These are phyloP conservation scores for Fopius arisanus DNA, from an alignment of 1,140 invertebrate species.

Conservation along the genomic window DNA sequence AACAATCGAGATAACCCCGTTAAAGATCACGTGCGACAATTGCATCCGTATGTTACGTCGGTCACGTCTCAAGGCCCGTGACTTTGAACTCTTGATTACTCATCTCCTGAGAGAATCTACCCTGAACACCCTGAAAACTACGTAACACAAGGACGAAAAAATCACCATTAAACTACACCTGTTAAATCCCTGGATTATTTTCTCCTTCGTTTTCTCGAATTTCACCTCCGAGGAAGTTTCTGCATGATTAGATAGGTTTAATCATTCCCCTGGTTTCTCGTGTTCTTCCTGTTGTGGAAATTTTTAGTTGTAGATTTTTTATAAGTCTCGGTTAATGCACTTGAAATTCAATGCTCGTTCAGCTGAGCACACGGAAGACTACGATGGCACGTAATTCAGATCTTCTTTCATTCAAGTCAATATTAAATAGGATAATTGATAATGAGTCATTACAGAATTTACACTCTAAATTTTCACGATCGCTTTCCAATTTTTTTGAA, in stretches of 20 bases:
- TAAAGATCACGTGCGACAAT: neutral
- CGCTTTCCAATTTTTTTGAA: too few relatives aligned
- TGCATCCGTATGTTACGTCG: slow-evolving; percentile 5
- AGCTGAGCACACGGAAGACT: neutral
- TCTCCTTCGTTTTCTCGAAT: neutral
- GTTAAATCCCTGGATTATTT: too few relatives aligned
- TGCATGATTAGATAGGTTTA: neutral
- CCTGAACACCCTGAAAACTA: slow-evolving; percentile 15
- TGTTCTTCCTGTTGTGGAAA: neutral
- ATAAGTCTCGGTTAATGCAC: slow-evolving; percentile 19
- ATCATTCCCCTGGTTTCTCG: neutral
- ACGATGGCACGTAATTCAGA: slow-evolving; percentile 18
- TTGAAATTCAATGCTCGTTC: slow-evolving; percentile 22
- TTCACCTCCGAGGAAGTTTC: neutral
- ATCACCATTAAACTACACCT: too few relatives aligned
- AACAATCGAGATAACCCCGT: neutral
- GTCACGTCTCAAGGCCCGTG: slow-evolving; percentile 37
- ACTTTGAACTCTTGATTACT: slow-evolving; percentile 43
- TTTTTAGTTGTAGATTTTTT: neutral
- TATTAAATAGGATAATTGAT: neutral
- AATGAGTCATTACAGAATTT: too few relatives aligned
- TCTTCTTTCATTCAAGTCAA: neutral
- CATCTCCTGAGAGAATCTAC: slow-evolving; percentile 7
- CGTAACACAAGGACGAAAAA: slow-evolving; percentile 21
- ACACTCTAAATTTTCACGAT: too few relatives aligned